Evolutionary conservation across 2,797 vertebrate genomes (phyloP), one percentile per base, ranked within the genome.

Genomic region (Dipus sagitta): DNA sequence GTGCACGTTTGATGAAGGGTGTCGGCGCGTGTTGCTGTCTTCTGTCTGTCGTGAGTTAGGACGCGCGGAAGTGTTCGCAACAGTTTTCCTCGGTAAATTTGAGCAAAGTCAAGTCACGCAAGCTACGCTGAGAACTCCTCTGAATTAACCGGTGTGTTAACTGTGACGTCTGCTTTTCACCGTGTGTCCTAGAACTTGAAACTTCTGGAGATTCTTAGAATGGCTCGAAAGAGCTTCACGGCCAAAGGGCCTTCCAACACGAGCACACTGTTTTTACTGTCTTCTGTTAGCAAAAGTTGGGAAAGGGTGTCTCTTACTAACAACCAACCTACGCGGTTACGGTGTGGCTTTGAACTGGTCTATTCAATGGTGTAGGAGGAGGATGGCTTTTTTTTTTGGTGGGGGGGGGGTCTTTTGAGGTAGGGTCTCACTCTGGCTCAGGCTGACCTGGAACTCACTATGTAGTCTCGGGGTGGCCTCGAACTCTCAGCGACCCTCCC

Each of bases 61-160:
- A 77, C 70, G 17, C 38, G 38, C 38, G 38, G 38, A 86, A 90
- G 70, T 88, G 26, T 64, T 71, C 42, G 11, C 4, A 47, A 32
- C 6, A 26, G 20, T 75, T 87, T 93, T 94, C 76, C 58, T 72
- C 23, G 64, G 82, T 94, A 75, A 83, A 85, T 90, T 78, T 82
- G 52, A 93, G 74, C 32, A 80, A 74, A 91, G 72, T 89, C 18
- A 47, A 28, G 60, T 80, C 68, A 74, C 52, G 15, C 52, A 92
- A 32, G 28, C 82, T 82, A 23, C 32, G 78, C 52, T 89, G 30
- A 64, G 54, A 92, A 84, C 12, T 3, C 15, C 64, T 95, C 64
- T 68, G 47, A 82, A 92, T n/a, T 42, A 28, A 88, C 71, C 88
- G 65, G 30, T 47, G 4, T 12, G 3, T 90, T 90, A 85, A 64